phyloP scores from a whole-genome alignment of 1,140 invertebrate species.

The Pseudoatta argentina region DNA sequence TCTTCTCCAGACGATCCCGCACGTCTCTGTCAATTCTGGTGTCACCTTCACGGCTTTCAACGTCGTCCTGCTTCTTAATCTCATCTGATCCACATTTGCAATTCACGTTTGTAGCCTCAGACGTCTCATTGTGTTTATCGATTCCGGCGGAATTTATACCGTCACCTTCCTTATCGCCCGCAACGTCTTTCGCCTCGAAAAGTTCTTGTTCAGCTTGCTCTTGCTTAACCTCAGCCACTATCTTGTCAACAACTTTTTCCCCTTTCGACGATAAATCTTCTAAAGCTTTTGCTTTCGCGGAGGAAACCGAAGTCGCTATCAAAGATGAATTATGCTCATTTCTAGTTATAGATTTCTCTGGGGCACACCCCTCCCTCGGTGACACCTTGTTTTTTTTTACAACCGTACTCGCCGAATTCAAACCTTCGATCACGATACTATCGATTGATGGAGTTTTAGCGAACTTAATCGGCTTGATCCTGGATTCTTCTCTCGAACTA shows the following conservation, averaged over 20 bases:
- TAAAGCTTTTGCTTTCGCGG: background rate
- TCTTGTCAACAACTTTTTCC: constrained; percentile 1
- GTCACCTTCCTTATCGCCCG: constrained; percentile 6
- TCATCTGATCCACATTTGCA: background rate
- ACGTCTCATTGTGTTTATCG: constrained; percentile 25
- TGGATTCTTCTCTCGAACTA: constrained; percentile 30
- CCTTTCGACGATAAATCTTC: constrained; percentile 27
- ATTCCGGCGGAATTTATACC: background rate
- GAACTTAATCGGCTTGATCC: constrained; percentile 70
- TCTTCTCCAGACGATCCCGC: constrained; percentile 73
- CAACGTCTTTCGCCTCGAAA: constrained; percentile 9
- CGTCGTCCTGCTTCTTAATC: background rate
- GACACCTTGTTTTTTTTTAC: constrained; percentile 56
- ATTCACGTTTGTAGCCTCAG: background rate
- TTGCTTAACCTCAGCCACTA: constrained; percentile 16
- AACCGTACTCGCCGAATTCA: background rate
- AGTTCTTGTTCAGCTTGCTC: background rate
- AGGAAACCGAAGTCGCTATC: background rate
- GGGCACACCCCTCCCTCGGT: constrained; percentile 50
- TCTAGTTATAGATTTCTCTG: constrained; percentile 53
- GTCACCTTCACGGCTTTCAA: background rate
- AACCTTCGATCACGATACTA: constrained; percentile 28
- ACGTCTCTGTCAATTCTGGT: constrained; percentile 58
- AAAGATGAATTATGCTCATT: constrained; percentile 23
- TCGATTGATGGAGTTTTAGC: constrained; percentile 67